A percentile compares a stretch with the other conserved stretches of the same genome.
Evolutionary conservation across 1,140 invertebrate species (phyloP).

Genomic region (Galleria mellonella): DNA sequence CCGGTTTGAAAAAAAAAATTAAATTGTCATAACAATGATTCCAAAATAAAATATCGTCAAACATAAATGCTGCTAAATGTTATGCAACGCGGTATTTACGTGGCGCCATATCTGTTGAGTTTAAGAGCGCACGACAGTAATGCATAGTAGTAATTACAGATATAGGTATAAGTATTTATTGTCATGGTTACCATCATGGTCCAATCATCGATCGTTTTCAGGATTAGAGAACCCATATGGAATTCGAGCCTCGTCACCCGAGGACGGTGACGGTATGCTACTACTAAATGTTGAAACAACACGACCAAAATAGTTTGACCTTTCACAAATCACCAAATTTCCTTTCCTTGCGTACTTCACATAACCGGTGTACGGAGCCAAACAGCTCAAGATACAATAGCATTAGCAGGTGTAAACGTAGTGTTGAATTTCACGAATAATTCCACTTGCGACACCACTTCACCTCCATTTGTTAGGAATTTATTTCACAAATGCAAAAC

Average conservation of each 20-base stretch:
- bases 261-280: conserved; percentile 16
- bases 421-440: conserved; percentile 38
- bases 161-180: no score
- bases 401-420: conserved; percentile 24
- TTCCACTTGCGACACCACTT: conserved; percentile 26
- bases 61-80: no score
- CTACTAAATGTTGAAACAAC: conserved; percentile 19
- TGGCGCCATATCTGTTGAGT: no score
- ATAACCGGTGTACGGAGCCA: not conserved
- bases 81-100: no score
- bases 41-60: no score
- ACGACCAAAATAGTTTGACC: conserved; percentile 13
- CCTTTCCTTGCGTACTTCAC: not conserved
- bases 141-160: no score
- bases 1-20: no score
- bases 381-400: conserved; percentile 11
- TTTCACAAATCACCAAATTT: not conserved
- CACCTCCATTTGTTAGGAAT: conserved; percentile 19
- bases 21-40: no score
- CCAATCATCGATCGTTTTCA: no score
- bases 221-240: conserved; percentile 4
- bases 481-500: conserved; percentile 24
- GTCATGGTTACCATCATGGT: no score
- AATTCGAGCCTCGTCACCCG: conserved; percentile 17
- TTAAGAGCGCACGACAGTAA: no score